A percentile compares a stretch with the other conserved stretches of the same genome.
These are phyloP conservation scores for Leptinotarsa defecta DNA, from an alignment of 1,140 invertebrate species.

Conservation along the genomic window DNA sequence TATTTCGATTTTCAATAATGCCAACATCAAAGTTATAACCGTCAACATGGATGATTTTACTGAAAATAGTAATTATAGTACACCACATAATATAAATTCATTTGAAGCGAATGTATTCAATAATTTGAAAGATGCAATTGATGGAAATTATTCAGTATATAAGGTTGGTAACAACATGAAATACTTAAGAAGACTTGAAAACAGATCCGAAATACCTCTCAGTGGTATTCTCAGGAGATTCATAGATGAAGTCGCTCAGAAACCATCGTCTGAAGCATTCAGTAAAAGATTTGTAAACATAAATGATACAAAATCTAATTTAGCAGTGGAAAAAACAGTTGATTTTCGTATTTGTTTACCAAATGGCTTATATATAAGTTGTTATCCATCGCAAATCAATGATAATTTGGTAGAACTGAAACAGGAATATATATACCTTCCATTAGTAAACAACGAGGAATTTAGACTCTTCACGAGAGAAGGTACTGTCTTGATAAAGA, in stretches of 20 bases:
- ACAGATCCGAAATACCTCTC: constrained; percentile 32
- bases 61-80: not conserved
- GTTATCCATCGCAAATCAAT: constrained; percentile 14
- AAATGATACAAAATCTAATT: not conserved
- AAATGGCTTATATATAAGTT: constrained; percentile 38
- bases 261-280: not conserved
- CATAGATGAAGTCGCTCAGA: constrained; percentile 3
- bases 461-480: constrained; percentile 39
- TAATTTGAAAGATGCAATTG: constrained; percentile 9
- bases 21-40: not conserved
- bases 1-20: not conserved
- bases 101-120: not conserved
- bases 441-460: constrained; percentile 29
- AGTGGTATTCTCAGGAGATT: constrained; percentile 25
- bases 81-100: not conserved
- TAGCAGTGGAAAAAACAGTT: constrained; percentile 11
- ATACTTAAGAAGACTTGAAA: constrained; percentile 23
- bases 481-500: constrained; percentile 39
- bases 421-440: constrained; percentile 32
- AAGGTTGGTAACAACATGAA: constrained; percentile 30
- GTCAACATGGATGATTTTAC: constrained; percentile 3
- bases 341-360: constrained; percentile 39
- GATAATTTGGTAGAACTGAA: constrained; percentile 30
- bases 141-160: constrained; percentile 22
- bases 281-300: not conserved